These are phyloP conservation scores for Conus canariensis DNA, from an alignment of 2,888 invertebrate genomes.

Conservation along the genomic window DNA sequence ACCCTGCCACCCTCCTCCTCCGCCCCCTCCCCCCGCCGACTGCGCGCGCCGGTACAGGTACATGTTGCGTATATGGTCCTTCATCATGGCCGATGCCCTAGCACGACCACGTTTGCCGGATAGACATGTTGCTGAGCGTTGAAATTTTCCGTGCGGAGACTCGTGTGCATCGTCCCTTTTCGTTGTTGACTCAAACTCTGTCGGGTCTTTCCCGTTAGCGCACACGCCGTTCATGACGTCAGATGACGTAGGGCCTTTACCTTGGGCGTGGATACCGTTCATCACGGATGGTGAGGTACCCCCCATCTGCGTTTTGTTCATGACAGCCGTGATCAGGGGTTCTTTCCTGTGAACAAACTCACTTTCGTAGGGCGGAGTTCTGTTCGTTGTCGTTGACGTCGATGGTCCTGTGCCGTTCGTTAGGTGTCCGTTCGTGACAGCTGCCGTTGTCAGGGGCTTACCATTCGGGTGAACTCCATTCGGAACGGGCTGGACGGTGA, in stretches of 20 bases:
- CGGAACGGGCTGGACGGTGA: background rate
- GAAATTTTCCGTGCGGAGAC: background rate
- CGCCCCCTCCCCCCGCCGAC: background rate
- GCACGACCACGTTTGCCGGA: background rate
- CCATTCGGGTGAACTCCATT: background rate
- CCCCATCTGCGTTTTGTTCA: background rate
- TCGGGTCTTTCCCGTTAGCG: background rate
- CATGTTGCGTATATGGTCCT: background rate
- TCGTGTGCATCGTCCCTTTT: background rate
- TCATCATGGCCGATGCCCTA: background rate
- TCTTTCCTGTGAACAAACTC: too few species aligned
- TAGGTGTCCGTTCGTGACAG: background rate
- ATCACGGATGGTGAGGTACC: background rate
- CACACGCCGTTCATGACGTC: background rate
- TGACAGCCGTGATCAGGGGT: too few species aligned
- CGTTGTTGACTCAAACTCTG: background rate
- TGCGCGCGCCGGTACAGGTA: background rate
- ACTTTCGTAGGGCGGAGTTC: background rate
- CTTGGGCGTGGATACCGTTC: slow-evolving; percentile 13
- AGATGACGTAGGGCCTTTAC: background rate
- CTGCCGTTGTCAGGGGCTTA: background rate
- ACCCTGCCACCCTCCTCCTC: background rate
- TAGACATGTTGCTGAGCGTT: background rate
- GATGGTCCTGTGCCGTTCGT: background rate
- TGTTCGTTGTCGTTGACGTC: background rate